Conservation (phyloP, 2,888 invertebrate genomes). For the Dendrolimus houi region DNA sequence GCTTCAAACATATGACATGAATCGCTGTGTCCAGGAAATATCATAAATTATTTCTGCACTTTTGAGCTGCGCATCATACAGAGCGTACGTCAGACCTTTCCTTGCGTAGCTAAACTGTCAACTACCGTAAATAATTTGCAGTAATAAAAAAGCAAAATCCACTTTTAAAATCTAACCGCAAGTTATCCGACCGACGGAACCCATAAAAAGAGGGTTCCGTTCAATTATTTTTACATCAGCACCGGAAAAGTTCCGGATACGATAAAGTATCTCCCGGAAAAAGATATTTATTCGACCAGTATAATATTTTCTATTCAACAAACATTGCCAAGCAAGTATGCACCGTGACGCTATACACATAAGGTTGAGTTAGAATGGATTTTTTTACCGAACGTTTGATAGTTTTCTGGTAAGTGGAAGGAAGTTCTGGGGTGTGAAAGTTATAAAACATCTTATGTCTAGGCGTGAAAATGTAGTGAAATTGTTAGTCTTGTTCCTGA, state of each 20-base stretch:
- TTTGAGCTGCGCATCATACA: too few relatives aligned
- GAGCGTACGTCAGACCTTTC: background rate
- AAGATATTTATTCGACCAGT: constrained; percentile 40
- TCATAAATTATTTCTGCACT: too few relatives aligned
- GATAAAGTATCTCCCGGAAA: constrained; percentile 50
- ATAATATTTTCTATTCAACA: constrained; percentile 13
- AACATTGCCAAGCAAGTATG: constrained; percentile 4
- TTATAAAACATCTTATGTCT: constrained; percentile 50
- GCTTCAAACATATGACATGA: too few relatives aligned
- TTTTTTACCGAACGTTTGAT: constrained; percentile 3
- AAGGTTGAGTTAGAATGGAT: constrained; percentile 11
- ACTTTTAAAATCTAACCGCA: constrained; percentile 19
- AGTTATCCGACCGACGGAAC: constrained; percentile 26
- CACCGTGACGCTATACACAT: constrained; percentile 13
- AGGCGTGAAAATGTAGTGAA: constrained; percentile 53
- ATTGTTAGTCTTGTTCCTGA: constrained; percentile 51
- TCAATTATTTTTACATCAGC: constrained; percentile 57
- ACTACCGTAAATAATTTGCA: constrained; percentile 3
- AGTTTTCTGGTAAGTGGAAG: constrained; percentile 25
- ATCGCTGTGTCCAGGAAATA: too few relatives aligned
- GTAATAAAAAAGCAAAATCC: constrained; percentile 29
- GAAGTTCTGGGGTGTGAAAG: constrained; percentile 36
- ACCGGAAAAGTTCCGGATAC: constrained; percentile 40
- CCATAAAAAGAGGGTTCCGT: constrained; percentile 35
- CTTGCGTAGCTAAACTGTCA: background rate